Base-by-base conservation (phyloP, 2,797 vertebrate genomes). In the Sebastes vulpes region DNA sequence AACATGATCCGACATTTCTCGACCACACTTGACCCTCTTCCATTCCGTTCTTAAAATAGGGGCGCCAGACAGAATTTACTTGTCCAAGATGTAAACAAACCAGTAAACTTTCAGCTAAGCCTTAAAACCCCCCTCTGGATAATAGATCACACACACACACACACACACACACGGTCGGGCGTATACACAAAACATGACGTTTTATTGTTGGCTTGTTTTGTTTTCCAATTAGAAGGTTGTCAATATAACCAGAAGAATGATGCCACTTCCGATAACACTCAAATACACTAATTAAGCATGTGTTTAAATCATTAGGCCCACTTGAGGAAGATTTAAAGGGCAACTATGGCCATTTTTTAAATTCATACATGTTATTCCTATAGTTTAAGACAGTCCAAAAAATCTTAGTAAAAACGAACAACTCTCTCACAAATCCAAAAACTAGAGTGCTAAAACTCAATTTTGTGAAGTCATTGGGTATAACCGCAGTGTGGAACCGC, bases 21-120 rank as follows among this genome's bases (percentile, higher is more conserved):
- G 54, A 82, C 88, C 83, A 86, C 72, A 78, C 69, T 86, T 85
- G 81, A 93, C 90, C 86, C 54, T 64, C 3, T 29, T 83, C 61
- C 72, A 67, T 83, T 57, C 60, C 75, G 58, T 23, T 10, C 77
- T 70, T 69, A 42, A 86, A 89, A 87, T 11, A 28, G 21, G 72
- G 81, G 57, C 29, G 48, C 77, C 78, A 63, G 67, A 65, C 48
- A 38, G 48, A 81, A 61, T 86, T 72, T 58, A 70, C 56, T 56
- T 12, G 56, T 63, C 68, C 25, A 11, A 48, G 65, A 89, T 69
- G 66, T 91, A 87, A 91, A 93, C 87, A 92, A 77, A 70, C 18
- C 9, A 46, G 86, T 56, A 73, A 87, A 86, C 73, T 31, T 81
- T 56, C 42, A 48, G 64, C 53, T 77, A 64, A 89, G 70, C 77